Conservation (phyloP, 2,797 vertebrate genomes). For the Anabas testudineus region DNA sequence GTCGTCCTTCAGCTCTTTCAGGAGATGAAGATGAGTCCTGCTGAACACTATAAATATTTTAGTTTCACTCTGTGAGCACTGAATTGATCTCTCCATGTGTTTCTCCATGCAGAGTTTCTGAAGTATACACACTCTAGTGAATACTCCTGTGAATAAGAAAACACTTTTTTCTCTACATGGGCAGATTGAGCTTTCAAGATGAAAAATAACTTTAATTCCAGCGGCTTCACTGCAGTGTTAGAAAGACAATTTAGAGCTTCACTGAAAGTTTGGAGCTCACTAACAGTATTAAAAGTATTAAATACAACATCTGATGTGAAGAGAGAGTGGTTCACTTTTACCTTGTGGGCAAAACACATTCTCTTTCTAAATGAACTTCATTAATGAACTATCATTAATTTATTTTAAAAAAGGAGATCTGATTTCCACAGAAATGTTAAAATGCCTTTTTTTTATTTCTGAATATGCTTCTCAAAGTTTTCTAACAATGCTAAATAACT, state of each 20-base stretch:
- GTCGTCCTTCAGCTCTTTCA: neutral
- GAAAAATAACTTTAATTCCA: constrained; percentile 41
- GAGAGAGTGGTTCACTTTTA: neutral
- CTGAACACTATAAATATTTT: constrained; percentile 47
- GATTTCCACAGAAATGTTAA: neutral
- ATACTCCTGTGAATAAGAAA: constrained; percentile 22
- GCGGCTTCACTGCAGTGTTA: neutral
- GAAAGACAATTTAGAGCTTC: neutral
- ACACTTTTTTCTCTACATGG: neutral
- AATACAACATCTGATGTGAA: neutral
- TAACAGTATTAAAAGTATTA: neutral
- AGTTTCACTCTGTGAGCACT: constrained; percentile 31
- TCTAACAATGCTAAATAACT: neutral
- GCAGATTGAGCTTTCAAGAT: constrained; percentile 6
- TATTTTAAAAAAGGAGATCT: no score
- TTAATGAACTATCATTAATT: no score
- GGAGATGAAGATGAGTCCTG: constrained; percentile 8
- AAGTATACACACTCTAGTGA: constrained; percentile 3
- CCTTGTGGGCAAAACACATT: neutral
- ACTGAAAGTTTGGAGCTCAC: neutral
- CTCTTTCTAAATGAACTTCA: neutral
- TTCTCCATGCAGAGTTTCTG: constrained; percentile 1
- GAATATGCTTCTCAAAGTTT: neutral
- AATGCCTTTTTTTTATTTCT: neutral
- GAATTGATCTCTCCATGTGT: constrained; percentile 27